Conservation (phyloP, 2,797 vertebrate species). For the Rhincodon typus region DNA sequence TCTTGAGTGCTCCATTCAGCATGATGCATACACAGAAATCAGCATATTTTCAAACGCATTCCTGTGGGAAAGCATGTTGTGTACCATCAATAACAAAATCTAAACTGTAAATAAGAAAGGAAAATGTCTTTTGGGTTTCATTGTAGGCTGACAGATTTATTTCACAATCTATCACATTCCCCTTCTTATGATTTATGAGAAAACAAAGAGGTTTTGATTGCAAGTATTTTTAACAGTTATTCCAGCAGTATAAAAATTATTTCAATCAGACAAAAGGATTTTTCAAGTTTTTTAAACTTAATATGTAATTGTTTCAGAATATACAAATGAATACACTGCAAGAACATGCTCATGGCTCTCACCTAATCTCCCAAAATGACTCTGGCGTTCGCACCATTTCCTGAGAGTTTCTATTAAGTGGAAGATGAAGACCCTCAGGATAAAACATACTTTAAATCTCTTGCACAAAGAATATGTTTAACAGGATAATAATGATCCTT, state of each 20-base stretch:
- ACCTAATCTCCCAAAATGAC: neutral
- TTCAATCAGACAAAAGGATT: neutral
- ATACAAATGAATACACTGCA: neutral
- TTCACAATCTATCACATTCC: neutral
- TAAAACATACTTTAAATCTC: neutral
- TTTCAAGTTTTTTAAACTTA: neutral
- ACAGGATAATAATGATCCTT: neutral
- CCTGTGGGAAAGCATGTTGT: conserved; percentile 51
- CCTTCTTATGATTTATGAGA: neutral
- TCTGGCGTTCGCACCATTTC: neutral
- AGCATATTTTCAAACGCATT: conserved; percentile 58
- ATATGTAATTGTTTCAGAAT: neutral
- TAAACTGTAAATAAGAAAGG: conserved; percentile 1
- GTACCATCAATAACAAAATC: neutral
- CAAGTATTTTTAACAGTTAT: neutral
- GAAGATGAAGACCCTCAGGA: neutral
- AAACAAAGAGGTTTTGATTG: neutral
- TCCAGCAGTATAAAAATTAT: neutral
- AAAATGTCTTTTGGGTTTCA: neutral
- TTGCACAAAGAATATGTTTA: neutral
- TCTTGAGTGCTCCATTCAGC: conserved; percentile 75
- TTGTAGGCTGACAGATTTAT: too few relatives aligned
- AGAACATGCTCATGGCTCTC: neutral
- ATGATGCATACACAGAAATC: conserved; percentile 66
- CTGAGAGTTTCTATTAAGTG: neutral